A percentile compares a stretch with the other conserved stretches of the same genome.
Conservation (phyloP, 2,113 vertebrate genomes). For the Aspiorhynchus laticeps region DNA sequence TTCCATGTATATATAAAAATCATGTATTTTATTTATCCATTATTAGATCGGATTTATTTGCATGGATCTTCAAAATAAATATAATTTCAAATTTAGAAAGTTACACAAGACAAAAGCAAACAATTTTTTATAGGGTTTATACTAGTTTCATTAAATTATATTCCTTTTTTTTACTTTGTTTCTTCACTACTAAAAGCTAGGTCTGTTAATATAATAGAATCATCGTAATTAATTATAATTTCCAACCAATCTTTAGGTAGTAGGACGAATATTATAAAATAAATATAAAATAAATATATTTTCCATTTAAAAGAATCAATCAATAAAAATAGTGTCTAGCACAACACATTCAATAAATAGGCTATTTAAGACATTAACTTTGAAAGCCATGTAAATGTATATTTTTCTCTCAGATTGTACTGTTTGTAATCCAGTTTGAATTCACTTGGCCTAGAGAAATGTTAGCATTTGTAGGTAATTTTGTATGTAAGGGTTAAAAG, state of each 20-base stretch:
- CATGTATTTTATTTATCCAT: background rate
- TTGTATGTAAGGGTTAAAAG: background rate
- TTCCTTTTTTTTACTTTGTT: background rate
- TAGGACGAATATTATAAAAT: background rate
- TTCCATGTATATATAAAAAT: background rate
- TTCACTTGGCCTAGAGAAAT: background rate
- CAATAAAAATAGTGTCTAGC: no score
- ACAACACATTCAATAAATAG: no score
- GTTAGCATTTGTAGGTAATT: background rate
- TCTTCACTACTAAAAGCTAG: background rate
- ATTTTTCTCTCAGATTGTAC: no score
- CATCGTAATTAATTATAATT: background rate
- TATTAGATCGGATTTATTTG: background rate
- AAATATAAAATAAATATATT: no score
- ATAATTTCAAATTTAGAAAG: background rate
- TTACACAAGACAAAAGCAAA: background rate
- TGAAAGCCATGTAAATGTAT: no score
- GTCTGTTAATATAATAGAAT: background rate
- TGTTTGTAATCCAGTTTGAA: background rate
- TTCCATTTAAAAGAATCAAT: no score
- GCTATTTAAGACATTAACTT: no score
- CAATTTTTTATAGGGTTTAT: background rate
- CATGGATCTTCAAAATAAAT: background rate
- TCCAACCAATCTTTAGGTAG: background rate
- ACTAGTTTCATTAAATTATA: background rate